Base-by-base conservation (phyloP, 2,888 invertebrate genomes). In the Cistogaster globosa region DNA sequence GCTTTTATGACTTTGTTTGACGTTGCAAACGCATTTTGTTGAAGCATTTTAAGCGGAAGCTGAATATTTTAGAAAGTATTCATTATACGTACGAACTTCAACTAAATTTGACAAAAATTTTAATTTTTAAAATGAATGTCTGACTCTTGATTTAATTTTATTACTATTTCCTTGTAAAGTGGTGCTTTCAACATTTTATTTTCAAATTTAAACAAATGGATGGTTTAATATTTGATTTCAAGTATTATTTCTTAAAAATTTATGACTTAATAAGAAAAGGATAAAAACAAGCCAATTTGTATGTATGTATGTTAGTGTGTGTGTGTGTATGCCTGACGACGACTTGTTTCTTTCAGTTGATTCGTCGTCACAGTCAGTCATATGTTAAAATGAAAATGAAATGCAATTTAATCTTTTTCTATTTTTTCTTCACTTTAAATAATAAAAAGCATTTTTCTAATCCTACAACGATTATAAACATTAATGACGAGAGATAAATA, bases 21-120 rank as follows among this genome's bases (percentile, higher is more conserved):
- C 72, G 53, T 42, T 45, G 20, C 51, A 72, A 58, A 82, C 76
- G 76, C 82, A 76, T 76, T 82, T 72, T 42, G 60, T 32, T 32
- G 32, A 32, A 55, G 22, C 48, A 80, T 67, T 71, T 76, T 48
- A 71, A 71, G 82, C 82, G 82, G 85, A 85, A 82, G 75, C 82
- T 85, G 85, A 79, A 85, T 79, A 82, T 67, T 85, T 85, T 85
- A 85, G 82, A 85, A 85, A 85, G 85, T 26, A 26, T 26, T 26
- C 26, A 26, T 85, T 32, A 71, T 62, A 26, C n/a, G 42, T 45
- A 72, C 16, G 45, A 45, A 60, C 32, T 67, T 26, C 45, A 45
- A 9, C 20, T 11, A 45, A 71, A 78, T 63, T 71, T 22, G 32
- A 71, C 72, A 74, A 74, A 74, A 16, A n/a, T 22, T 51, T 62